Conservation (phyloP, 1,140 invertebrate genomes). For the Drosophila tristis region DNA sequence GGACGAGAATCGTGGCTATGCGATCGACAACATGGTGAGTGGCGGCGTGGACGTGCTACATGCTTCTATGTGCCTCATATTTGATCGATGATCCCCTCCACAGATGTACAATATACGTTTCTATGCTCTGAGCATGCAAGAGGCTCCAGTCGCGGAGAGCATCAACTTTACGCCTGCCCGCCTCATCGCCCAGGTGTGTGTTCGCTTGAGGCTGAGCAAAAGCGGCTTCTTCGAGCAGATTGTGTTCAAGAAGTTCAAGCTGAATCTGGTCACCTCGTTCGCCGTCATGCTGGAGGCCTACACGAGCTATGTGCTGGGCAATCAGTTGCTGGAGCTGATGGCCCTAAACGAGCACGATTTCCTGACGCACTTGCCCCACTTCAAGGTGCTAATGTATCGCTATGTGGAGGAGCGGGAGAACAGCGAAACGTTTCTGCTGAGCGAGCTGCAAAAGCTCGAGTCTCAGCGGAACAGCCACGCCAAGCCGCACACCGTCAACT, state of each 20-base stretch:
- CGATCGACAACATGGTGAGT: conserved; percentile 74
- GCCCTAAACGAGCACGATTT: conserved; percentile 73
- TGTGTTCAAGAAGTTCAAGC: conserved; percentile 60
- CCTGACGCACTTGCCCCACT: conserved; percentile 44
- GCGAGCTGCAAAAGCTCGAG: conserved; percentile 69
- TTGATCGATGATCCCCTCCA: neutral
- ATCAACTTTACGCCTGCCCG: conserved; percentile 67
- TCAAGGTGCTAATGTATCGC: conserved; percentile 61
- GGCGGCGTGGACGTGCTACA: neutral
- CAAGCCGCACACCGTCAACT: conserved; percentile 46
- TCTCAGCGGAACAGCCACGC: conserved; percentile 59
- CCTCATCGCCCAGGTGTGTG: conserved; percentile 71
- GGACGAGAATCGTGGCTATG: conserved; percentile 73
- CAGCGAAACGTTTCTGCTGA: conserved; percentile 66
- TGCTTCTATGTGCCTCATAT: neutral
- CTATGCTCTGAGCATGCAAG: conserved; percentile 68
- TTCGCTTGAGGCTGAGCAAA: conserved; percentile 54
- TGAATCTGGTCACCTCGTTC: conserved; percentile 59
- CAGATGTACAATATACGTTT: conserved; percentile 80
- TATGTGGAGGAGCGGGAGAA: conserved; percentile 71
- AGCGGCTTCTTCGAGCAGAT: conserved; percentile 72
- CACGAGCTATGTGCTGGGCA: conserved; percentile 74
- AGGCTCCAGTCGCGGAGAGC: conserved; percentile 22
- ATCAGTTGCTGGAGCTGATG: conserved; percentile 73
- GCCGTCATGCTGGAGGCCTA: conserved; percentile 75